Conservation (phyloP, 2,888 invertebrate species). For the Metallyticus violacea region DNA sequence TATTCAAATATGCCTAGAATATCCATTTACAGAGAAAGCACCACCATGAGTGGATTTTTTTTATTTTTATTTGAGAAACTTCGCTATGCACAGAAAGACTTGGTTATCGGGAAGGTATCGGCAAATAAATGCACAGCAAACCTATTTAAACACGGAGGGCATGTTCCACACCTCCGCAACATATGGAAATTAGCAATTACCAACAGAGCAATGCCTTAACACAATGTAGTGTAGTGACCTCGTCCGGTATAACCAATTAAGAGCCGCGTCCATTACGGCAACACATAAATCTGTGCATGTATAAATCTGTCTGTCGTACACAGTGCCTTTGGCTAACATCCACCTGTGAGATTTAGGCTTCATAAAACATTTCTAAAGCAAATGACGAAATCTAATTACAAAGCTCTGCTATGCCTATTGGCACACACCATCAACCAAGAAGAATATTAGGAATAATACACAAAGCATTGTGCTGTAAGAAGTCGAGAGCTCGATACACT, state of each 20-base stretch:
- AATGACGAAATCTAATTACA: not conserved
- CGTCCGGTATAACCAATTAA: not conserved
- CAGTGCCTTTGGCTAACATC: not conserved
- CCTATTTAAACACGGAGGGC: not conserved
- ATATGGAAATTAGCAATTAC: slow-evolving; percentile 12
- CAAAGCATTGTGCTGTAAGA: too few species aligned
- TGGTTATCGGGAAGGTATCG: not conserved
- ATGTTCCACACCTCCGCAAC: not conserved
- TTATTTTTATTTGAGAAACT: not conserved
- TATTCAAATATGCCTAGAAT: too few species aligned
- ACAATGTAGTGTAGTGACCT: not conserved
- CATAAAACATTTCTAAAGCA: not conserved
- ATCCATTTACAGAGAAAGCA: too few species aligned
- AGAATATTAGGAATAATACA: too few species aligned
- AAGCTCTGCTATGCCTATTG: too few species aligned
- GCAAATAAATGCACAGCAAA: not conserved
- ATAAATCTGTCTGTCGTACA: not conserved
- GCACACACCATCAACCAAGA: too few species aligned
- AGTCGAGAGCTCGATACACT: too few species aligned
- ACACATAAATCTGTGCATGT: not conserved
- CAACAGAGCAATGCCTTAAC: too few species aligned
- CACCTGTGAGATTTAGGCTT: not conserved
- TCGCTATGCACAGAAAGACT: not conserved
- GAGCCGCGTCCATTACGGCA: not conserved
- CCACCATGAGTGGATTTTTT: too few species aligned